Percentiles rank a stretch among this genome's conserved stretches.
Conservation (phyloP, 2,888 invertebrate genomes). For the Bembecia ichneumoniformis region DNA sequence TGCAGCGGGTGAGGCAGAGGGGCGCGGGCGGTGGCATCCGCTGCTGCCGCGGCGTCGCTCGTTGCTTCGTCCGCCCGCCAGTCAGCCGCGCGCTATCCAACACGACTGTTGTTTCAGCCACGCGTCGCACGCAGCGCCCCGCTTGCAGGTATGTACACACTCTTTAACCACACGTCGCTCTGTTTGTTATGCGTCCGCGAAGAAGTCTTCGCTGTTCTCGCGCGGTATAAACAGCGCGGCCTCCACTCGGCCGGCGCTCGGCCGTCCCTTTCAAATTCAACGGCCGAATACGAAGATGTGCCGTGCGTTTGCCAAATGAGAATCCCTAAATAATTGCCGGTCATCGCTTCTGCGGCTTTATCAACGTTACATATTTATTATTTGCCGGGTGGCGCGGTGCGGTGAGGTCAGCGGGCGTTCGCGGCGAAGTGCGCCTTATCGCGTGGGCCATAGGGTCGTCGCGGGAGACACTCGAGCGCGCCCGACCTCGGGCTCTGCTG, state of each 20-base stretch:
- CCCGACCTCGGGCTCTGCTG: slow-evolving; percentile 39
- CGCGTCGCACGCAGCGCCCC: slow-evolving; percentile 33
- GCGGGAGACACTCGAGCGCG: slow-evolving; percentile 17
- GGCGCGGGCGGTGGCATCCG: slow-evolving; percentile 50
- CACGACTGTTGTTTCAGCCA: slow-evolving; percentile 50
- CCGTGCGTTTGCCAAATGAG: slow-evolving; percentile 45
- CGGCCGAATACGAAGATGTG: slow-evolving; percentile 39
- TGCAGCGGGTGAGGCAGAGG: slow-evolving; percentile 44
- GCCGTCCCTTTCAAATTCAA: slow-evolving; percentile 27
- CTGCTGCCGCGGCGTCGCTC: slow-evolving; percentile 46
- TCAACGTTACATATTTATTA: slow-evolving; percentile 72
- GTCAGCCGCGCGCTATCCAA: slow-evolving; percentile 66
- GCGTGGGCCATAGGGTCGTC: slow-evolving; percentile 56
- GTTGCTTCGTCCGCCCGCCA: slow-evolving; percentile 47
- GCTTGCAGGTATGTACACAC: slow-evolving; percentile 45
- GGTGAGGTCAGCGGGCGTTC: slow-evolving; percentile 63
- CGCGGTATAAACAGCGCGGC: not conserved
- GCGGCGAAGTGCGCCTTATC: slow-evolving; percentile 62
- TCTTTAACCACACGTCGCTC: slow-evolving; percentile 22
- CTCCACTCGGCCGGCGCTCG: slow-evolving; percentile 18
- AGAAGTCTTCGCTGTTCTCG: slow-evolving; percentile 2
- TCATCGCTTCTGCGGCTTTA: slow-evolving; percentile 66
- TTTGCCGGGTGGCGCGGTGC: slow-evolving; percentile 42
- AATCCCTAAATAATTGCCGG: slow-evolving; percentile 62
- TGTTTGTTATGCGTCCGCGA: slow-evolving; percentile 12